phyloP scores from a whole-genome alignment of 2,113 vertebrate species.

The Neoarius graeffei region DNA sequence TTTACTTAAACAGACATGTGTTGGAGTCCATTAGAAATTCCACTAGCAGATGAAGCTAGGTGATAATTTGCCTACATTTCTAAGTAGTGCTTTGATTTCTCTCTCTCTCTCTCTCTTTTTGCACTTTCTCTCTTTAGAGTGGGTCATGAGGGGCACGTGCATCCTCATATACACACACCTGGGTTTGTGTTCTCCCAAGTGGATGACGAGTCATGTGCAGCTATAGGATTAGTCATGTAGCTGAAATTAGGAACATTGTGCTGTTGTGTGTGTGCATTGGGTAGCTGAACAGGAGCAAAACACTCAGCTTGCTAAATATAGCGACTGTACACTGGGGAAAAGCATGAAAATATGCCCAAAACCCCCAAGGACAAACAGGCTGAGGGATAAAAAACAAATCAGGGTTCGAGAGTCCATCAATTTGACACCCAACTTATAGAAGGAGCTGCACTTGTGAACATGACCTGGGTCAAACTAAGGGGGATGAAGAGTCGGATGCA shows the following conservation, averaged over 20 bases:
- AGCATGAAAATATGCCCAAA: conserved; percentile 4
- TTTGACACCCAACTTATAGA: not conserved
- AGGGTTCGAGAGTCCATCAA: not conserved
- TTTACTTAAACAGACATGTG: not conserved
- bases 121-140: not conserved
- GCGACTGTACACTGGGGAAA: not conserved
- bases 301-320: conserved; percentile 13
- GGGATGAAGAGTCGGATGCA: not conserved
- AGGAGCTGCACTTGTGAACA: not conserved
- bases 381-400: not conserved
- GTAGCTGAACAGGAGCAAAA: not conserved
- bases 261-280: not conserved
- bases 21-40: not conserved
- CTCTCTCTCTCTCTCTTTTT: not conserved
- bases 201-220: not conserved
- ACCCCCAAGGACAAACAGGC: not conserved
- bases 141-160: not conserved
- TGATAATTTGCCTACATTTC: not conserved
- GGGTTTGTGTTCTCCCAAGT: conserved; percentile 8
- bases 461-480: not conserved
- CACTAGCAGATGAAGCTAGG: not conserved
- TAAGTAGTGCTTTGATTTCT: not conserved
- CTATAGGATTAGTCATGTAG: conserved; percentile 12
- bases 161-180: conserved; percentile 8
- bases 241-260: not conserved